These are phyloP conservation scores for Peromyscus polionotus DNA, from an alignment of 2,113 vertebrate species.

Conservation along the genomic window DNA sequence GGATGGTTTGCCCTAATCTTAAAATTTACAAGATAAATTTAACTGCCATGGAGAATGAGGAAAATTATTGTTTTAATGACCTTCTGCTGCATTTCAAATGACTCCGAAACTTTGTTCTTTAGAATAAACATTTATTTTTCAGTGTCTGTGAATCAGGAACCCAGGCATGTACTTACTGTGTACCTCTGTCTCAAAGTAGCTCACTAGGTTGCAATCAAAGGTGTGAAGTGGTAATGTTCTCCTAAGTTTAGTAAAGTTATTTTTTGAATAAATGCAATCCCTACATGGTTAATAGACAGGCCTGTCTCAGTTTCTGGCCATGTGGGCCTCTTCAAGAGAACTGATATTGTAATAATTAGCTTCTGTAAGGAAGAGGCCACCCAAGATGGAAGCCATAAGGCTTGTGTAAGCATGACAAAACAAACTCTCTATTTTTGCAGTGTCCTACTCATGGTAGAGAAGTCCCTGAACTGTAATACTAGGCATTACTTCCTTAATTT, in stretches of 20 bases:
- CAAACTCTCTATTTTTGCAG: background rate
- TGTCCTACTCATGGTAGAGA: background rate
- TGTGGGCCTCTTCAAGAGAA: background rate
- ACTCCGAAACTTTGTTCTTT: background rate
- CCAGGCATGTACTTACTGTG: background rate
- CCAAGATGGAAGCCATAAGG: background rate
- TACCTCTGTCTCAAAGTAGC: background rate
- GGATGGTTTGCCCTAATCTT: background rate
- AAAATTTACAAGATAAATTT: background rate
- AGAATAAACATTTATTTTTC: background rate
- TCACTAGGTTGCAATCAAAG: background rate
- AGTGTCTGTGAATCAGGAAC: background rate
- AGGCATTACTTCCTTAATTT: background rate
- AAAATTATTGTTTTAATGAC: background rate
- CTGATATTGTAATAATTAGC: rapidly evolving
- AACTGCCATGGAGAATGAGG: background rate
- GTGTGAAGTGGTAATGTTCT: no score
- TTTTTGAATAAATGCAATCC: no score
- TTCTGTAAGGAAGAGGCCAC: background rate
- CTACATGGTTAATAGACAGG: rapidly evolving
- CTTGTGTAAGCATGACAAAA: background rate
- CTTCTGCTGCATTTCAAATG: background rate
- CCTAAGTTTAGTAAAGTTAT: background rate
- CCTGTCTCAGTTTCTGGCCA: no score
- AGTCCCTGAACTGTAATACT: no score